Conservation (phyloP, 2,888 invertebrate genomes). For the Acanthoscelides obtectus region DNA sequence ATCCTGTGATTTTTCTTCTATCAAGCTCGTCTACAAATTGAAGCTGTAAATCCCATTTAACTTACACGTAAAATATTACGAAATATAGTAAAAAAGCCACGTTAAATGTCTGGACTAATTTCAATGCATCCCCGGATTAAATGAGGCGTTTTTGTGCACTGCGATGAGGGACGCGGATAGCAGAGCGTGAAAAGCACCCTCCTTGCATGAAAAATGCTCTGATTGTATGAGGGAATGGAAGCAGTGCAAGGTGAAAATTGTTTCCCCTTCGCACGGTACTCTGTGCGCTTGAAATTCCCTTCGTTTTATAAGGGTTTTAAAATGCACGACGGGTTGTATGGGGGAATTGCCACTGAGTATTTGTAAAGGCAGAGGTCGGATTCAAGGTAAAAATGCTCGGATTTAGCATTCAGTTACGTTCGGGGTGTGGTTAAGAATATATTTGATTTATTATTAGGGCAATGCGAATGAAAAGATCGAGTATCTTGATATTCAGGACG, state of each 20-base stretch:
- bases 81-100: too few species aligned
- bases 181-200: background rate
- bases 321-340: background rate
- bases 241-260: background rate
- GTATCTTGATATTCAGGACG: too few species aligned
- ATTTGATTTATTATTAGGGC: background rate
- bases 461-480: background rate
- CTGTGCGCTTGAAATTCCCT: background rate
- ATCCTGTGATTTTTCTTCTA: too few species aligned
- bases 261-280: background rate
- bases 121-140: background rate
- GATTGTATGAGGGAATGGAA: background rate
- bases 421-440: background rate
- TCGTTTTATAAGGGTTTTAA: background rate
- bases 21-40: too few species aligned
- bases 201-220: background rate
- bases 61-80: too few species aligned
- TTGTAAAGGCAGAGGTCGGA: background rate
- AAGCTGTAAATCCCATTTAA: too few species aligned
- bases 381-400: background rate
- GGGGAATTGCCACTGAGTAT: background rate
- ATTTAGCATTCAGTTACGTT: background rate
- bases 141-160: background rate
- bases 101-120: too few species aligned
- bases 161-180: background rate